A percentile compares a stretch with the other conserved stretches of the same genome.
Conservation (phyloP, 2,797 vertebrate genomes). For the Dipus sagitta region DNA sequence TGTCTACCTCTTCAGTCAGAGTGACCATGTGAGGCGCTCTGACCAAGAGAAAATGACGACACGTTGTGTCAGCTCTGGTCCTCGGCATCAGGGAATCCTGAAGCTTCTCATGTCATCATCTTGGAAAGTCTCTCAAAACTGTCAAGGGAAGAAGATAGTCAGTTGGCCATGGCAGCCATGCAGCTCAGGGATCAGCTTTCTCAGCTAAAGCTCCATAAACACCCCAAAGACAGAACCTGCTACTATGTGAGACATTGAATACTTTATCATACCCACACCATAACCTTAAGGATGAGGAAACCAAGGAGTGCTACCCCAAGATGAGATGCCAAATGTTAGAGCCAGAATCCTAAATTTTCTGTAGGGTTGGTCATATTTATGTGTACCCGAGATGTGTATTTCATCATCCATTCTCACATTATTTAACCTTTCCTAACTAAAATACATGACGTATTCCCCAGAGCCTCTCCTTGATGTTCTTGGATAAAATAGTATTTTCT, state of each 20-base stretch:
- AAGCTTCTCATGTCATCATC: not conserved
- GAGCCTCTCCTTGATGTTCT: not conserved
- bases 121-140: not conserved
- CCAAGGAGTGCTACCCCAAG: not conserved
- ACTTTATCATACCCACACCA: not conserved
- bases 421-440: constrained; percentile 1
- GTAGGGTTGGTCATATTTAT: not conserved
- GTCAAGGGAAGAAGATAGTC: not conserved
- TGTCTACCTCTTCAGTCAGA: not conserved
- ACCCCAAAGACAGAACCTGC: not conserved
- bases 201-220: not conserved
- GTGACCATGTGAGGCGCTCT: not conserved
- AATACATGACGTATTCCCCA: constrained; percentile 5
- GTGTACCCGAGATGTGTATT: not conserved
- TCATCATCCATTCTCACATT: not conserved
- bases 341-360: constrained; percentile 7
- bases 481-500: too few species aligned
- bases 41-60: not conserved
- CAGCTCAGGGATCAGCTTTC: not conserved
- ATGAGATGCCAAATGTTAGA: not conserved
- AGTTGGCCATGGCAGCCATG: not conserved
- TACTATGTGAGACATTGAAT: not conserved
- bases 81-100: not conserved
- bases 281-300: not conserved
- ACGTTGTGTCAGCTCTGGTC: not conserved